These are phyloP conservation scores for Drosophila prosaltans DNA, from an alignment of 1,140 invertebrate species.

Conservation along the genomic window DNA sequence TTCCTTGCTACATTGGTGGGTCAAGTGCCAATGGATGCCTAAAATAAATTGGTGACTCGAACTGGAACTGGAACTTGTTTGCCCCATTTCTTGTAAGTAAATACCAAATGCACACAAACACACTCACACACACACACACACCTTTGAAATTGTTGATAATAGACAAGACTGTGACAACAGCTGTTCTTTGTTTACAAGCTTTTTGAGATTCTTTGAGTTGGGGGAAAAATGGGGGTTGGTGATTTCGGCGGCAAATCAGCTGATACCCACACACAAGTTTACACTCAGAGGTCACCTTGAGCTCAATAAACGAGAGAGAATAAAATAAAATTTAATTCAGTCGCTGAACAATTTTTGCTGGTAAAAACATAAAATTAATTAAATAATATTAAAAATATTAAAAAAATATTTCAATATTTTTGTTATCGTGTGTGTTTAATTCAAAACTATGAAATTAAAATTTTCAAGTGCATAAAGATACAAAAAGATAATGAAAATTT, in stretches of 20 bases:
- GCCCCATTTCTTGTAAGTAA: not conserved
- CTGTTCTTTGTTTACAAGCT: constrained; percentile 74
- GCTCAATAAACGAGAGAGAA: constrained; percentile 55
- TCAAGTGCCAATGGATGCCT: not conserved
- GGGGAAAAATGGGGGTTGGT: constrained; percentile 12
- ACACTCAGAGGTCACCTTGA: constrained; percentile 75
- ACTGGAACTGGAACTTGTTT: constrained; percentile 6
- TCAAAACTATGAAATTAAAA: not conserved
- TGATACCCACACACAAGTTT: constrained; percentile 63
- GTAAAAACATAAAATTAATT: constrained; percentile 53
- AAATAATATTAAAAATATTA: not conserved
- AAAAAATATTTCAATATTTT: not conserved
- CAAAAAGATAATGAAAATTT: not conserved
- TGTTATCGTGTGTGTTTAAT: not conserved
- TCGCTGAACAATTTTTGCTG: constrained; percentile 62
- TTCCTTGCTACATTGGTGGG: not conserved
- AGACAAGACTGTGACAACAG: constrained; percentile 27
- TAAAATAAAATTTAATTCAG: constrained; percentile 23
- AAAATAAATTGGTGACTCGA: not conserved
- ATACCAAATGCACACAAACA: not conserved
- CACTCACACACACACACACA: not conserved
- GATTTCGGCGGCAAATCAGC: constrained; percentile 51
- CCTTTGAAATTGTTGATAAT: not conserved
- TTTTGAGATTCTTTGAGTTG: not conserved
- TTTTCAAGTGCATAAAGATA: not conserved